Base-by-base conservation (phyloP, 2,888 invertebrate species). In the Argyresthia goedartella region DNA sequence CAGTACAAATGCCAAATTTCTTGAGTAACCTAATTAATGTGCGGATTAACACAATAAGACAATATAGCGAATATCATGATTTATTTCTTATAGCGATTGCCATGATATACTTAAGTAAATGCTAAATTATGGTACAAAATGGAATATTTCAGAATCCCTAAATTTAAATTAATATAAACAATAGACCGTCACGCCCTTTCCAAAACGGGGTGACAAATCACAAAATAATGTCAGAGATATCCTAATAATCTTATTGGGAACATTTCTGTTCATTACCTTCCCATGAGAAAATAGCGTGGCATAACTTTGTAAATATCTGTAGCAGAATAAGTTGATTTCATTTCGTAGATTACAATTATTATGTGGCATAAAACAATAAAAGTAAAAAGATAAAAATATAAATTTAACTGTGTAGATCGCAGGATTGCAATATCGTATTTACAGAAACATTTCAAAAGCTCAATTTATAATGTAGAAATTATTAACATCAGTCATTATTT, bases 131-230 rank as follows among this genome's bases (percentile, higher is more conserved):
- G 67, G 70, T 75, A 73, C 68, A 81, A 80, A 81, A 72, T 80
- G 81, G 79, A 82, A 80, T 84, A 82, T 76, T 66, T 64, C 76
- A 78, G 76, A 84, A 76, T 71, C 76, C 69, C 75, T 77, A 78
- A 56, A 56, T 65, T 73, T 77, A 74, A 73, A 73, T 71, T 65
- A 69, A 53, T 6, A 25, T 25, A 25, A 25, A 25, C 25, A 25
- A 4, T 4, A 25, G 6, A 25, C 3, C 25, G 25, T 25, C 25
- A 25, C 6, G 25, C 6, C 6, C 25, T 25, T 25, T 25, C 25
- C 25, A 2, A 25, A 4, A 25, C 25, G 25, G 25, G 25, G 25
- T 25, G 25, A 25, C 25, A 25, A 25, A n/a, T n/a, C n/a, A n/a
- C n/a, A n/a, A 6, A 25, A 6, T 25, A 25, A 25, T 25, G 25